Base-by-base conservation (phyloP, 2,113 vertebrate genomes). In the Onychorhynchus coronatus region DNA sequence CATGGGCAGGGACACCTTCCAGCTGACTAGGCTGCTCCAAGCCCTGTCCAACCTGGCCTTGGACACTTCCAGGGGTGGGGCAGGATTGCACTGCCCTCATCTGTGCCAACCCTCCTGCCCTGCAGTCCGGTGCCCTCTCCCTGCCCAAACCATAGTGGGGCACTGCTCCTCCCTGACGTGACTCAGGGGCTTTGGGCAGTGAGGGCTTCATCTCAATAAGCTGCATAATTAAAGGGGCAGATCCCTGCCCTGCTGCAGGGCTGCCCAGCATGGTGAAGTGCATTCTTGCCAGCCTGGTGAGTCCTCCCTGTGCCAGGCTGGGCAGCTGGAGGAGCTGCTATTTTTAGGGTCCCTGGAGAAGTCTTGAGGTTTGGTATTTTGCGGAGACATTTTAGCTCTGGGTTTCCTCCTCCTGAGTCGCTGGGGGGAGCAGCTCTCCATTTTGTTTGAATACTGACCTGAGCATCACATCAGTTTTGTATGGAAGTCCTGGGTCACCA, bases 111-210 rank as follows among this genome's bases (percentile, higher is more conserved):
- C 46, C 73, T 73, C 20, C 27, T 63, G 42, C 56, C 33, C 74
- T 76, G 49, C 73, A 39, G 1, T 4, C 21, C 41, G 11, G 1
- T 41, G 33, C 46, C 25, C 18, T 61, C 35, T 77, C 41, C 33
- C 35, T 89, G 23, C 55, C 59, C 2, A 1, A 9, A 13, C n/a
- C 33, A 6, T 0, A 0, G 15, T 25, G 72, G 49, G 63, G 28
- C 0, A 1, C 19, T 5, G 5, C 68, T 77, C 2, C 50, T 63
- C 42, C 30, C 39, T 74, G 65, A 70, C 49, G 1, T 8, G 16
- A 13, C 25, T 31, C 50, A 14, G 44, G 56, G 55, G 16, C 65
- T 50, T 59, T 27, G 72, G 75, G 30, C 56, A 24, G 27, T 3
- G 56, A 59, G n/a, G 52, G 17, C 19, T 78, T 61, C 18, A 4